A percentile compares a stretch with the other conserved stretches of the same genome.
Evolutionary conservation across 2,113 vertebrate species (phyloP).

Genomic region (Okapia johnstoni): DNA sequence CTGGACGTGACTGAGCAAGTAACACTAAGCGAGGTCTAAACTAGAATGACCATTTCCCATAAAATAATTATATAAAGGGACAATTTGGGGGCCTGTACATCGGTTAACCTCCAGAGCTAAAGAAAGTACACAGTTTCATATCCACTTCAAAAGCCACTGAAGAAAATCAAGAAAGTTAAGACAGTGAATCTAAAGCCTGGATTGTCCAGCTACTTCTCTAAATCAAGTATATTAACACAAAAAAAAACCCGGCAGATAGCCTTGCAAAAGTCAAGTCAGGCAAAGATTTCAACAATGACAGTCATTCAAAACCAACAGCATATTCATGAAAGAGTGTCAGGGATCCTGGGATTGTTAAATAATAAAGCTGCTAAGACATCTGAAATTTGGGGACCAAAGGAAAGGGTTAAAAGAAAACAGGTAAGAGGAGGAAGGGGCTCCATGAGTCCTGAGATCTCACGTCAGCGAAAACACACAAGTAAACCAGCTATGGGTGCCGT

Average conservation of each 20-base stretch:
- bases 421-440: neutral
- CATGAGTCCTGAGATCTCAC: neutral
- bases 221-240: neutral
- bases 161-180: conserved; percentile 17
- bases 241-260: neutral
- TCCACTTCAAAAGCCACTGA: conserved; percentile 15
- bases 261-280: neutral
- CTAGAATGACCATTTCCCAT: neutral
- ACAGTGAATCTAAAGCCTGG: neutral
- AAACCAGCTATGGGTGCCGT: neutral
- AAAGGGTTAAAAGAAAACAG: neutral
- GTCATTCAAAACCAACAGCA: neutral
- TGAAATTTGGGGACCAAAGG: neutral
- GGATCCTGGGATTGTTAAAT: neutral
- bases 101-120: neutral
- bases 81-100: neutral
- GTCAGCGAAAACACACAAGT: neutral
- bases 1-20: neutral
- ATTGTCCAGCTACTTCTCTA: conserved; percentile 1
- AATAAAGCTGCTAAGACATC: neutral
- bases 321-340: neutral
- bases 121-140: neutral
- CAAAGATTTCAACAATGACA: neutral
- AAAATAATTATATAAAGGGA: neutral
- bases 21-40: neutral